phyloP scores from a whole-genome alignment of 2,888 invertebrate genomes.

The Allophyes oxyacanthae region DNA sequence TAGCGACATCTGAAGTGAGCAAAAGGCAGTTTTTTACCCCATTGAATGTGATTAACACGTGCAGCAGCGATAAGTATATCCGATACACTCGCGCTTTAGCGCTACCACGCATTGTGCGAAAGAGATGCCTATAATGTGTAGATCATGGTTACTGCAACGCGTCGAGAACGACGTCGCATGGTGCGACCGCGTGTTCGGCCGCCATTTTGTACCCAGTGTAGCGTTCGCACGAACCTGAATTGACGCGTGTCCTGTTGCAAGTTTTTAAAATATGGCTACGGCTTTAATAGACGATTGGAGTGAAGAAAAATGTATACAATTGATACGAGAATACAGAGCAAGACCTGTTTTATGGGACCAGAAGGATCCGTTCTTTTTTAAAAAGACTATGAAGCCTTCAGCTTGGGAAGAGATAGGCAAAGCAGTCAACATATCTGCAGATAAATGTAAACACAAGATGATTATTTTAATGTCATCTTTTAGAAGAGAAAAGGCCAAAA shows the following conservation, averaged over 20 bases:
- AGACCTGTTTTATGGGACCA: conserved; percentile 67
- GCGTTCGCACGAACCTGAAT: conserved; percentile 63
- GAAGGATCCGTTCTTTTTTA: conserved; percentile 58
- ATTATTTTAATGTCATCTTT: conserved; percentile 66
- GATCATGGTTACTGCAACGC: conserved; percentile 55
- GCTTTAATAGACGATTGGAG: conserved; percentile 60
- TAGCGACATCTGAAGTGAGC: no score
- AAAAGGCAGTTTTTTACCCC: no score
- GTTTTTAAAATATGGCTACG: conserved; percentile 54
- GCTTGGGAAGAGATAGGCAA: conserved; percentile 65
- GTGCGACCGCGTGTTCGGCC: conserved; percentile 37
- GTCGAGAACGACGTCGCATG: conserved; percentile 34
- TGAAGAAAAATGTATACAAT: conserved; percentile 61
- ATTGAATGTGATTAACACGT: conserved; percentile 24
- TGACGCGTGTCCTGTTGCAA: conserved; percentile 59
- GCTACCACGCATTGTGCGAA: conserved; percentile 29
- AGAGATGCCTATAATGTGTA: conserved; percentile 31
- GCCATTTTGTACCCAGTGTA: conserved; percentile 68
- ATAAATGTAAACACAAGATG: conserved; percentile 69
- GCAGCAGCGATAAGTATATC: conserved; percentile 24
- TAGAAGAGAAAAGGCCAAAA: conserved; percentile 69
- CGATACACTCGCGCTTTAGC: conserved; percentile 21
- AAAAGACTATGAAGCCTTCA: conserved; percentile 57
- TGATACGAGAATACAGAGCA: conserved; percentile 65
- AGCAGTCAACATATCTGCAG: conserved; percentile 48